These are phyloP conservation scores for Gasterosteus nipponicus DNA, from an alignment of 2,113 vertebrate species.

Conservation along the genomic window DNA sequence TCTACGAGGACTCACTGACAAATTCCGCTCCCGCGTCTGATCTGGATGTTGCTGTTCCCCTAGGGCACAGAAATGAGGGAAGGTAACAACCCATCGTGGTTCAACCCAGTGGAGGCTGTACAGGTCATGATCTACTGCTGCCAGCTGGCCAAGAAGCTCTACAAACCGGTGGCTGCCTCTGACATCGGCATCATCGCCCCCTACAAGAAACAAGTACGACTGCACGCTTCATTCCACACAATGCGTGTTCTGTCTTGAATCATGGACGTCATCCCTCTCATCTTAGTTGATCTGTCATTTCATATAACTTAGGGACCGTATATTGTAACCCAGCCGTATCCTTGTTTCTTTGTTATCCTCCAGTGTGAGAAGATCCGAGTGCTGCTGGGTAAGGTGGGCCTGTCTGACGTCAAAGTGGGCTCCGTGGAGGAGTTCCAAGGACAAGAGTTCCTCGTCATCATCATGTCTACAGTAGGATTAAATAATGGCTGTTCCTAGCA, in stretches of 20 bases:
- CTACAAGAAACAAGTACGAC: constrained; percentile 91
- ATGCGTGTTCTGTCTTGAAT: too few species aligned
- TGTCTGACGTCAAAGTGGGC: constrained; percentile 92
- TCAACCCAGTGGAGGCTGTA: constrained; percentile 92
- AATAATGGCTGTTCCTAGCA: neutral
- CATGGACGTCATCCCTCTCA: neutral
- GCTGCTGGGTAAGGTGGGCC: constrained; percentile 86
- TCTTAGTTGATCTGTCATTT: neutral
- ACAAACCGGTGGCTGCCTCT: constrained; percentile 73
- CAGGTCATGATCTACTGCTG: constrained; percentile 94
- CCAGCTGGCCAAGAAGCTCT: constrained; percentile 85
- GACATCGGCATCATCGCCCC: constrained; percentile 93
- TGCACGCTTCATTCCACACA: neutral
- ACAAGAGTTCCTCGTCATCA: constrained; percentile 88
- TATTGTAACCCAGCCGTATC: neutral
- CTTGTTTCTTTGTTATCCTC: neutral
- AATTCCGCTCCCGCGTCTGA: neutral
- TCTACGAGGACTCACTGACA: neutral
- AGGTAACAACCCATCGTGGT: constrained; percentile 91
- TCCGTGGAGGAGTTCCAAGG: constrained; percentile 98
- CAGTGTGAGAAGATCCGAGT: constrained; percentile 93
- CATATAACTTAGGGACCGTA: neutral
- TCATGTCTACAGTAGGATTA: constrained; percentile 88
- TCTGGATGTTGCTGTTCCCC: neutral
- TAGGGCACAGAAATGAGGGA: constrained; percentile 92